A percentile compares a stretch with the other conserved stretches of the same genome.
Evolutionary conservation across 1,140 invertebrate species (phyloP).

Genomic region (Ostrea denselamellosa): DNA sequence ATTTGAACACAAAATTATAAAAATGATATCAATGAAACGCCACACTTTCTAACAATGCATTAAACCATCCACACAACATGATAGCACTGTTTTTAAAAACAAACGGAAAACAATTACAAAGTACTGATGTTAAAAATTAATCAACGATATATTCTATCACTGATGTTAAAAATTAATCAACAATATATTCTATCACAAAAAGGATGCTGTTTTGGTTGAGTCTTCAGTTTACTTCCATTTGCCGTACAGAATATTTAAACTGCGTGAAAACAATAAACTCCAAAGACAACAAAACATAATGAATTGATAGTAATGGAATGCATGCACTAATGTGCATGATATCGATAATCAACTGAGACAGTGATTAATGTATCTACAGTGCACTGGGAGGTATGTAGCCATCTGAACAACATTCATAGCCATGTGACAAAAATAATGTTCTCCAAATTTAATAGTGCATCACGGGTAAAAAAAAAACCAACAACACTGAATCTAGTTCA

Average conservation of each 20-base stretch:
- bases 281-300: background rate
- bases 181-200: background rate
- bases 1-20: conserved; percentile 30
- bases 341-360: background rate
- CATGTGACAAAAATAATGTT: conserved; percentile 25
- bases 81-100: background rate
- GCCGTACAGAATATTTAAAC: background rate
- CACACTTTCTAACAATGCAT: background rate
- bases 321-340: background rate
- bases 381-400: background rate
- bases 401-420: background rate
- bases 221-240: background rate
- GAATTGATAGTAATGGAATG: background rate
- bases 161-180: background rate
- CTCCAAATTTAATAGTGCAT: conserved; percentile 31
- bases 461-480: conserved; percentile 26
- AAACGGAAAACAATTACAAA: background rate
- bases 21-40: conserved; percentile 10
- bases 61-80: conserved; percentile 3
- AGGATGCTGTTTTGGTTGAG: background rate
- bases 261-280: background rate
- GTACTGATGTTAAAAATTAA: background rate
- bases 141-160: background rate
- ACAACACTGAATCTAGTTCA: conserved; percentile 30
- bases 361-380: conserved; percentile 18